Base-by-base conservation (phyloP, 2,888 invertebrate genomes). In the Pyrochroa serraticornis region DNA sequence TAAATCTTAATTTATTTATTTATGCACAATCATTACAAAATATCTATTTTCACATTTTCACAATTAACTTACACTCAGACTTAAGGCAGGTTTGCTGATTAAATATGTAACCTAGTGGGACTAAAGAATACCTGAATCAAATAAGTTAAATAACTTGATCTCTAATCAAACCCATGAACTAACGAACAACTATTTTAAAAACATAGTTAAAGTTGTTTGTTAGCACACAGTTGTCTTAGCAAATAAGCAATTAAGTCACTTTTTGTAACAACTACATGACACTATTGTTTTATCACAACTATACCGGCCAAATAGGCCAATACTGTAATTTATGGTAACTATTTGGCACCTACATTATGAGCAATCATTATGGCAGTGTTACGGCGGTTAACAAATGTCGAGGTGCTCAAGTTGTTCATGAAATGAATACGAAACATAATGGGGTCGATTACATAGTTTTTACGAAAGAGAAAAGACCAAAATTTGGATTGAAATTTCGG, bases 321-420 rank as follows among this genome's bases (percentile, higher is more conserved):
- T 69, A 71, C 68, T 66, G 63, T 57, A 63, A 62, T 48, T 57
- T 60, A 64, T 67, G 71, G 70, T 71, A 71, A 71, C 71, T 71
- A 69, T 68, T 71, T 71, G 71, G 71, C 69, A 71, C 70, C 69
- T 68, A 42, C 56, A 53, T 59, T 45, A 60, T 70, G 68, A 70
- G 68, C 68, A 68, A 67, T 48, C 48, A 46, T 53, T 56, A 65
- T 65, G 64, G 64, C 63, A 48, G 54, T 46, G 51, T 58, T 50
- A 39, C 31, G 36, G 45, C 41, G 50, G 53, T 38, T 34, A 22
- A 22, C 22, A 22, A 22, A 22, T 5, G 22, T 22, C 22, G 22
- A 22, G 22, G 5, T 22, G 22, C 22, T 22, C 22, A 5, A 22
- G 22, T 3, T 22, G 22, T 5, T 22, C 22, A 22, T 22, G 22